phyloP scores from a whole-genome alignment of 2,888 invertebrate genomes.

The Amblyjoppa proteus region DNA sequence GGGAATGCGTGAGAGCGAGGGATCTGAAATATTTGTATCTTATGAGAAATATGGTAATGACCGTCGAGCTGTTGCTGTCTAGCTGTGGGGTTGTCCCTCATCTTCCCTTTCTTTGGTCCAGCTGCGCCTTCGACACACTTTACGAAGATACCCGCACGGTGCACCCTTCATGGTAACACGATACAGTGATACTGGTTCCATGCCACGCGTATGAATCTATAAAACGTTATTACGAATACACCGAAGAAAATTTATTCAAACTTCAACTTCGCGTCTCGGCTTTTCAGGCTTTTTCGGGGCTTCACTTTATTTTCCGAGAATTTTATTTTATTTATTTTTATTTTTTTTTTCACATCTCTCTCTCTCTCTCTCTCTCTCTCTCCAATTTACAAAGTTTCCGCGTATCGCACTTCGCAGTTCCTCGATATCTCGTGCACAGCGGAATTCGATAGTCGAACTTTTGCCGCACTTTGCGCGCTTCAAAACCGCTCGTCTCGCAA shows the following conservation, averaged over 20 bases:
- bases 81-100: not conserved
- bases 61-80: not conserved
- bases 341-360: not conserved
- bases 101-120: conserved; percentile 10
- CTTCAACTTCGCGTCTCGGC: not conserved
- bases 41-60: conserved; percentile 65
- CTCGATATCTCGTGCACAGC: not conserved
- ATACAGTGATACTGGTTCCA: not conserved
- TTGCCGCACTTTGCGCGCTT: conserved; percentile 35
- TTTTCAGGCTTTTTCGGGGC: not conserved
- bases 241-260: conserved; percentile 5
- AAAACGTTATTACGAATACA: conserved; percentile 7
- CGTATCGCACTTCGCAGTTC: not conserved
- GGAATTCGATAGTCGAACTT: conserved; percentile 27
- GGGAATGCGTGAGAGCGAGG: conserved; percentile 9
- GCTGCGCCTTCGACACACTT: conserved; percentile 20
- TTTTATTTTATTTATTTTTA: not conserved
- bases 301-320: conserved; percentile 10
- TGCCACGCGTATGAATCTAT: not conserved
- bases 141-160: not conserved
- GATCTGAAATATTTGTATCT: conserved; percentile 43
- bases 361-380: no score
- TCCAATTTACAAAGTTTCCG: conserved; percentile 27
- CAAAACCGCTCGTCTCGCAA: not conserved
- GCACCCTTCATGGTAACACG: conserved; percentile 23